These are phyloP conservation scores for Neopelma chrysocephalum DNA, from an alignment of 2,797 vertebrate genomes.

Conservation along the genomic window DNA sequence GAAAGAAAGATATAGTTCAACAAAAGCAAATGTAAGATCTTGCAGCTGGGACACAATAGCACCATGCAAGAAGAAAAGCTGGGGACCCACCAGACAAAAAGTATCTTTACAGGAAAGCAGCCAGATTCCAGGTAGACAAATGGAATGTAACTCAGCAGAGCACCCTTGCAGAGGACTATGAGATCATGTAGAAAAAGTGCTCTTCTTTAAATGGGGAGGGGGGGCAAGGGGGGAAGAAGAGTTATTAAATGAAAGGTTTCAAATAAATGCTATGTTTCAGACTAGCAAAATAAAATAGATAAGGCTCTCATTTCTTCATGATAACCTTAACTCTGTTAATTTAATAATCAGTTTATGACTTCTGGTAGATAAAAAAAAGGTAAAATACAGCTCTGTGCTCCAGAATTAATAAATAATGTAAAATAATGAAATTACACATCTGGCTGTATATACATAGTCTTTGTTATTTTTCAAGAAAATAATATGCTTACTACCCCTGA, in stretches of 20 bases:
- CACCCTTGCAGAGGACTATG: not conserved
- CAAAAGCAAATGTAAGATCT: not conserved
- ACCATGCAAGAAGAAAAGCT: not conserved
- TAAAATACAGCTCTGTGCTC: not conserved
- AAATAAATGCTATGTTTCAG: not conserved
- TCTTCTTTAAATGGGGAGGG: not conserved
- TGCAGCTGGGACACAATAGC: not conserved
- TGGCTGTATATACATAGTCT: not conserved
- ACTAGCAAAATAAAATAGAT: not conserved
- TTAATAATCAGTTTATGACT: not conserved
- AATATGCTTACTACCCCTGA: not conserved
- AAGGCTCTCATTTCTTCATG: not conserved
- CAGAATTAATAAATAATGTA: not conserved
- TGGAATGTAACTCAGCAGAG: not conserved
- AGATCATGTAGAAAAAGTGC: not conserved
- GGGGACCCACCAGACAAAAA: not conserved
- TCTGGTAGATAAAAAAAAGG: not conserved
- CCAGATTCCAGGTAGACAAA: not conserved
- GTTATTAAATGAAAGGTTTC: not conserved
- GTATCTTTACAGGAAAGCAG: not conserved
- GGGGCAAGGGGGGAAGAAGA: fast-evolving
- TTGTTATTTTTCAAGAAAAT: not conserved
- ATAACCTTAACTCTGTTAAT: not conserved
- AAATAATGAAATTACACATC: not conserved
- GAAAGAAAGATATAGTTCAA: not conserved